phyloP scores from a whole-genome alignment of 2,888 invertebrate species.

The Mantis religiosa region DNA sequence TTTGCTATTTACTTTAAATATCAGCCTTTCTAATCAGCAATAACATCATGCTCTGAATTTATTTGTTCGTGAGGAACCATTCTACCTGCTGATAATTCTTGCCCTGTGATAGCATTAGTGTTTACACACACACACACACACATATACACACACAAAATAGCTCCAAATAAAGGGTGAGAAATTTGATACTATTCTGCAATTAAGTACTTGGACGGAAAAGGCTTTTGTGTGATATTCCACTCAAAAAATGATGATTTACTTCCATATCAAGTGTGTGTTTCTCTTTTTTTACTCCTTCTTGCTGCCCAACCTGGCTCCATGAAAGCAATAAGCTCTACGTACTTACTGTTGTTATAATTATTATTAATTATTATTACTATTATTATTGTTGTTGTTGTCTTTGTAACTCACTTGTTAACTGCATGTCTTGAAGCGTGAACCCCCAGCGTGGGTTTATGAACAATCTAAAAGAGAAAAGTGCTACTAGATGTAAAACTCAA shows the following conservation, averaged over 20 bases:
- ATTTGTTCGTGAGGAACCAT: neutral
- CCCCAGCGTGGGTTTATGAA: neutral
- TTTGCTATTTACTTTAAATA: neutral
- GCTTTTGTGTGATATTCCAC: slow-evolving; percentile 26
- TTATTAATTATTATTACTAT: slow-evolving; percentile 11
- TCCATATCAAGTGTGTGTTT: slow-evolving; percentile 28
- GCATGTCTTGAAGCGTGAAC: slow-evolving; percentile 18
- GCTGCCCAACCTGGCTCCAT: slow-evolving; percentile 25
- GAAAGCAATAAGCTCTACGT: slow-evolving; percentile 28
- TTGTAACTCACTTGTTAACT: slow-evolving; percentile 20
- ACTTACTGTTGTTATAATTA: slow-evolving; percentile 22
- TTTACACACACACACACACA: neutral
- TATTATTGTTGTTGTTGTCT: slow-evolving; percentile 13
- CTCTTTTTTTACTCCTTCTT: slow-evolving; percentile 21
- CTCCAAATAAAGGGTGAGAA: neutral
- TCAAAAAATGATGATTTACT: slow-evolving; percentile 21
- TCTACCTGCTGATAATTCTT: slow-evolving; percentile 10
- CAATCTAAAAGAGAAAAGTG: neutral
- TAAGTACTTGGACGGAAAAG: slow-evolving; percentile 25
- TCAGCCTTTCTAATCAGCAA: slow-evolving; percentile 28
- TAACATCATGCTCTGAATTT: slow-evolving; percentile 21
- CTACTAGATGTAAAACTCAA: neutral
- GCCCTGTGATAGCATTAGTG: slow-evolving; percentile 15
- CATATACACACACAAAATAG: neutral
- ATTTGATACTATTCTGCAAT: neutral